phyloP scores from a whole-genome alignment of 2,888 invertebrate genomes.

The Megalurothrips usitatus region DNA sequence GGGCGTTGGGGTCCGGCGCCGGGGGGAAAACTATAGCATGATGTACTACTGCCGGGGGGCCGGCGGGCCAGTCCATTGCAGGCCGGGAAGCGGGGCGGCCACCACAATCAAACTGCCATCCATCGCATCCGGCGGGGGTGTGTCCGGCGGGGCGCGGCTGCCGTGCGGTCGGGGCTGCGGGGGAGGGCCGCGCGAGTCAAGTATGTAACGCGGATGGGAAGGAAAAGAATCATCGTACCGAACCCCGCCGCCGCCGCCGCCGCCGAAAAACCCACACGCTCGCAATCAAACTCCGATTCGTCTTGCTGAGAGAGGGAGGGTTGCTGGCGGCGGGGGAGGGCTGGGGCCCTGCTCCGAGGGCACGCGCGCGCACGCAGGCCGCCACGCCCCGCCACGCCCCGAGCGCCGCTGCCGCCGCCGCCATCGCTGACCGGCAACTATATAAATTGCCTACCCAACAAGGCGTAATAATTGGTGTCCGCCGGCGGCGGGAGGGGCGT shows the following conservation, averaged over 20 bases:
- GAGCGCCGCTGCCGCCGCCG: not conserved
- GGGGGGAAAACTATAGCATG: constrained; percentile 21
- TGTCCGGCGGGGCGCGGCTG: constrained; percentile 28
- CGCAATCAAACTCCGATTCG: constrained; percentile 24
- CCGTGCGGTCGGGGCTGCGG: not conserved
- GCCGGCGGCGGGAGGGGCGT: not conserved
- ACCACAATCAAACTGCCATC: constrained; percentile 23
- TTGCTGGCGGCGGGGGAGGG: constrained; percentile 37
- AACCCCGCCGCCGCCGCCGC: not conserved
- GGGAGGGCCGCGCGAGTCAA: constrained; percentile 30
- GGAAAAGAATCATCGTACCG: not conserved
- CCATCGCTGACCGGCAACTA: constrained; percentile 14
- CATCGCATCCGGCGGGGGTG: constrained; percentile 28
- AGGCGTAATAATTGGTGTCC: constrained; percentile 19
- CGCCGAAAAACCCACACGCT: constrained; percentile 17
- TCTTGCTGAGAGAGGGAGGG: constrained; percentile 29
- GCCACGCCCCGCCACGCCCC: not conserved
- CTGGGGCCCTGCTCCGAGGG: too few species aligned
- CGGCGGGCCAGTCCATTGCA: not conserved
- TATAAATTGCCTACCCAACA: constrained; percentile 26
- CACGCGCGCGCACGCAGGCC: constrained; percentile 32
- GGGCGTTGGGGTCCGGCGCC: too few species aligned
- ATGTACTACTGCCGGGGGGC: not conserved
- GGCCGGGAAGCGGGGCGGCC: not conserved
- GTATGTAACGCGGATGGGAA: not conserved